A percentile compares a stretch with the other conserved stretches of the same genome.
Conservation (phyloP, 2,797 vertebrate genomes). For the Syndactyla subalaris region DNA sequence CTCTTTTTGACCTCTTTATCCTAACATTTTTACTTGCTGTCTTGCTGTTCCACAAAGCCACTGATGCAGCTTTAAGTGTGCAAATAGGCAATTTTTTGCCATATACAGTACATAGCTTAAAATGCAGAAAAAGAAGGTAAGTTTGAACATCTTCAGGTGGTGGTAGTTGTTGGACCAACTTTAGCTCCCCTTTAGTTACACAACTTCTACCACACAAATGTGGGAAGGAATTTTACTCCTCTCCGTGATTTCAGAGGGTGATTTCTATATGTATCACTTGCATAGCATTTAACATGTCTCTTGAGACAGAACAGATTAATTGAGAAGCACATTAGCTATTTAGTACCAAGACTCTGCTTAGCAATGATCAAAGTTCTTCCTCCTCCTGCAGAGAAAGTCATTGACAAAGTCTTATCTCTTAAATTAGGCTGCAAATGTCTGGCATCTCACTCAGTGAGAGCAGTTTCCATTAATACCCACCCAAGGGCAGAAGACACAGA, state of each 20-base stretch:
- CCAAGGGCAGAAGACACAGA: slow-evolving; percentile 28
- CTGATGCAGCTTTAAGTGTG: neutral
- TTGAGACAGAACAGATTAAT: neutral
- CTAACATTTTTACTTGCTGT: neutral
- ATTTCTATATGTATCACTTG: neutral
- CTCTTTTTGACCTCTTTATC: neutral
- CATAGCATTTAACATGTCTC: neutral
- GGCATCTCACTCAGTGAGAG: neutral
- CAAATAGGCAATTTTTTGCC: neutral
- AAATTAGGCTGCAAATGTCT: slow-evolving; percentile 11
- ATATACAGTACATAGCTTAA: neutral
- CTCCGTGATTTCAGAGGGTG: neutral
- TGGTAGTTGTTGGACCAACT: neutral
- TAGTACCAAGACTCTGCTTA: neutral
- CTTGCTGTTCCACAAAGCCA: neutral
- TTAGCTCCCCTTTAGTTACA: neutral
- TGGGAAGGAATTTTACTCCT: neutral
- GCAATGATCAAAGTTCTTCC: slow-evolving; percentile 14
- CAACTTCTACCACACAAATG: neutral
- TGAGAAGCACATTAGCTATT: slow-evolving; percentile 1
- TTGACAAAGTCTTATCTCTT: neutral
- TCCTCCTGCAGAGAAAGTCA: neutral
- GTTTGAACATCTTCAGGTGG: neutral
- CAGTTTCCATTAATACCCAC: slow-evolving; percentile 50
- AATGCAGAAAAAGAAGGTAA: neutral